A percentile compares a stretch with the other conserved stretches of the same genome.
These are phyloP conservation scores for Sarcophilus harrisii DNA, from an alignment of 2,797 vertebrate genomes.

Conservation along the genomic window DNA sequence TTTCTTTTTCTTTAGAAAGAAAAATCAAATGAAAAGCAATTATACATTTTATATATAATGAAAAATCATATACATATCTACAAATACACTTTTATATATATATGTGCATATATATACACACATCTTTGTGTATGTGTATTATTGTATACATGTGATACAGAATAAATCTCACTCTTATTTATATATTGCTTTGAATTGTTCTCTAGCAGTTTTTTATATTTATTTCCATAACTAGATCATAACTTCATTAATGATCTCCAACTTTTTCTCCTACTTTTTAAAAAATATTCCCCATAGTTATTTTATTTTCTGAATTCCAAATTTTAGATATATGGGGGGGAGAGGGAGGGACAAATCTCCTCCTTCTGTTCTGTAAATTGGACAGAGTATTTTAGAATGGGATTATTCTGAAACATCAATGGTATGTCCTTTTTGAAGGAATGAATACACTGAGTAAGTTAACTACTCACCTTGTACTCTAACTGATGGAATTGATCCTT, in stretches of 20 bases:
- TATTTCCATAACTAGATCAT: not conserved
- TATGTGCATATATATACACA: not conserved
- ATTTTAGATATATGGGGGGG: constrained; percentile 57
- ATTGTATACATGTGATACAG: not conserved
- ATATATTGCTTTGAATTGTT: not conserved
- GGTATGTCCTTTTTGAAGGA: not conserved
- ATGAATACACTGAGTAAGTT: not conserved
- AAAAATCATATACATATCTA: not conserved
- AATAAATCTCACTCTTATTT: not conserved
- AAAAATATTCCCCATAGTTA: not conserved
- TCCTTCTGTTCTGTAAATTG: not conserved
- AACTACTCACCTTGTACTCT: not conserved
- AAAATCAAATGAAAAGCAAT: not conserved
- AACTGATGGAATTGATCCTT: not conserved
- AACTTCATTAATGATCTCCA: not conserved
- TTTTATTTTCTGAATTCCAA: constrained; percentile 53
- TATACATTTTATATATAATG: not conserved
- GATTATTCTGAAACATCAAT: not conserved
- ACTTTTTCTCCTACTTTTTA: not conserved
- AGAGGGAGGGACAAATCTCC: not conserved
- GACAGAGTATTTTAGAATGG: not conserved
- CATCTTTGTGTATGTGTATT: not conserved
- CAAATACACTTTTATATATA: not conserved
- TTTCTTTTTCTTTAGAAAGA: not conserved
- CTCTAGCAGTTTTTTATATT: not conserved